Base-by-base conservation (phyloP, 2,888 invertebrate genomes). In the Patella caerulea region DNA sequence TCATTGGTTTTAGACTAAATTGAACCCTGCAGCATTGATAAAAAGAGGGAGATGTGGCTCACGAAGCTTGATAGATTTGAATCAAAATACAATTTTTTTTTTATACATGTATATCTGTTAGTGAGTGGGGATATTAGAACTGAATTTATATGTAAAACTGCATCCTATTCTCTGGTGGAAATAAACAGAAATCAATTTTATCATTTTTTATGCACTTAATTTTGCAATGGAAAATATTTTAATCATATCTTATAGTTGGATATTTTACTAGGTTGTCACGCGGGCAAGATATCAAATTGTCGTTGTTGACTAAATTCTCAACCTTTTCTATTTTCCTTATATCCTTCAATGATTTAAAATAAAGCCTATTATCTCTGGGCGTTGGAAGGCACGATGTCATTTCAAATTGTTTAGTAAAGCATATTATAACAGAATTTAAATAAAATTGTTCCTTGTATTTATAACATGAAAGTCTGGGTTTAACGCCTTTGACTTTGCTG, bases 321-420 rank as follows among this genome's bases (percentile, higher is more conserved):
- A 65, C 74, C 4, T 74, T 59, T 65, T 65, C 59, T n/a, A 59
- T 55, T 34, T 34, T 5, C 45, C 71, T 29, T 29, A 71, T 29
- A 29, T 17, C 45, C 24, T 54, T 54, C 19, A 56, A 65, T 24
- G 65, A 65, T 24, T 24, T 11, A 14, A 65, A 65, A 65, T 24
- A 65, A 19, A 65, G 24, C 19, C 19, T 65, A 19, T 7, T 65
- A 65, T 19, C 19, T 24, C 24, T 24, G 11, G 9, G 1, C 65
- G 24, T 65, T 45, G 0, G 7, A 19, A 24, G 4, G 24, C 65
- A 65, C 3, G 11, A 11, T 24, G 2, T 24, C 65, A 65, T 65
- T 65, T 65, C 11, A 65, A 65, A 65, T 65, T 65, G 19, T 24
- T 65, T 65, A 19, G 65, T 15, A 24, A 24, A 65, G 15, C 65